Conservation (phyloP, 2,113 vertebrate species). For the Isurus oxyrinchus region DNA sequence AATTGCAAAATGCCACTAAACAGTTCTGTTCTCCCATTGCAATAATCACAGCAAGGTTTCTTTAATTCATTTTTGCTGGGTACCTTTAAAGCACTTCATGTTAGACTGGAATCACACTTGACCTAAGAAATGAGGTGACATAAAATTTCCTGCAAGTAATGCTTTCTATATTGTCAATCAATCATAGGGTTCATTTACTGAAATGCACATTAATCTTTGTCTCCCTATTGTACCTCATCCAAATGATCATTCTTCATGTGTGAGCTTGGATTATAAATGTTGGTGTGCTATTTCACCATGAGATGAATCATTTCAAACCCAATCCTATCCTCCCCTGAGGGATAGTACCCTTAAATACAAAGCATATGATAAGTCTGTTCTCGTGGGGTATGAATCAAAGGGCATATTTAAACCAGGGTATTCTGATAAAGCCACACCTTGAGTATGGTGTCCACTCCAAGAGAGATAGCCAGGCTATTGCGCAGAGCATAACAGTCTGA, state of each 20-base stretch:
- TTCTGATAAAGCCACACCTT: not conserved
- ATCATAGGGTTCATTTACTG: not conserved
- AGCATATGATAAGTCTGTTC: not conserved
- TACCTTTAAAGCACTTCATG: not conserved
- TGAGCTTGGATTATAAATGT: not conserved
- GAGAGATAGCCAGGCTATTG: not conserved
- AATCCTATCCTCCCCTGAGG: not conserved
- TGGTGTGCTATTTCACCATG: not conserved
- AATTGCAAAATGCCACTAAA: not conserved
- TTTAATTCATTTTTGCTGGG: not conserved
- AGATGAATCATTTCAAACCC: not conserved
- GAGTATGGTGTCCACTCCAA: not conserved
- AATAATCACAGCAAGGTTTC: not conserved
- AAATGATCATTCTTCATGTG: not conserved
- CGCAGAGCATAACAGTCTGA: not conserved
- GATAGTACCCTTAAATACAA: not conserved
- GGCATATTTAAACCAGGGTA: not conserved
- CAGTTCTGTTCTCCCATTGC: not conserved
- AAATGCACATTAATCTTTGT: not conserved
- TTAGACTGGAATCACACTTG: not conserved
- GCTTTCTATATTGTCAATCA: not conserved
- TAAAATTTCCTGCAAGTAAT: not conserved
- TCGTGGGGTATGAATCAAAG: not conserved
- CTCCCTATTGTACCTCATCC: not conserved
- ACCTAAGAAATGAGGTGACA: not conserved